A percentile compares a stretch with the other conserved stretches of the same genome.
These are phyloP conservation scores for Alloplasta piceator DNA, from an alignment of 2,888 invertebrate species.

Conservation along the genomic window DNA sequence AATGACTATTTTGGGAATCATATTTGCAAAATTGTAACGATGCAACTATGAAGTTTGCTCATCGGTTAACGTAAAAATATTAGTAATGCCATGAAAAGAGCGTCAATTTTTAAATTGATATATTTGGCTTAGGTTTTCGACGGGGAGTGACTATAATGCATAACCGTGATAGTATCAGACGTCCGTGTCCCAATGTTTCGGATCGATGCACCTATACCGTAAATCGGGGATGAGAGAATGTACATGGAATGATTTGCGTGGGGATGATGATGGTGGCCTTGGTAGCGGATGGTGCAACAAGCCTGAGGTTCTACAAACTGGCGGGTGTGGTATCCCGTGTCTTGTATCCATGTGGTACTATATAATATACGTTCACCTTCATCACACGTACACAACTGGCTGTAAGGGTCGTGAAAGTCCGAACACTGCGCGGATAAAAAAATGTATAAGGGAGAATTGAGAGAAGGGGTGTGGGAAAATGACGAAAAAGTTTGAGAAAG, in stretches of 20 bases:
- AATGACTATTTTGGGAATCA: no score
- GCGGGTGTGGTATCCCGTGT: constrained; percentile 34
- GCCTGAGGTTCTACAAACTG: constrained; percentile 54
- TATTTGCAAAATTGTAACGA: no score
- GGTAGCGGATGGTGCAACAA: constrained; percentile 61
- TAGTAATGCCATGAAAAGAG: no score
- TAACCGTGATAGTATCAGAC: not conserved
- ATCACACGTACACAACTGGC: constrained; percentile 2
- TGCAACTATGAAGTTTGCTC: no score
- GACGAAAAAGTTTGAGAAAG: constrained; percentile 17
- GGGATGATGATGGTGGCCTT: constrained; percentile 24
- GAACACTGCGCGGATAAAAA: constrained; percentile 30
- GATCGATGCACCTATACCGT: constrained; percentile 14
- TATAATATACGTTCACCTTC: constrained; percentile 1
- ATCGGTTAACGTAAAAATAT: no score
- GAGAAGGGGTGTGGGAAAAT: constrained; percentile 18
- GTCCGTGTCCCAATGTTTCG: constrained; percentile 7
- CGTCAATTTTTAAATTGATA: no score
- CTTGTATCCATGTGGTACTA: not conserved
- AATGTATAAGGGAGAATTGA: not conserved
- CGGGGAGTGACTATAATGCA: constrained; percentile 10
- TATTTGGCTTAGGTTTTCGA: not conserved
- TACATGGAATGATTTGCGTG: constrained; percentile 4
- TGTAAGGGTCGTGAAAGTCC: constrained; percentile 35
- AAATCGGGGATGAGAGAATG: constrained; percentile 41